Evolutionary conservation across 2,797 vertebrate species (phyloP).

Genomic region (Sylvia borin): DNA sequence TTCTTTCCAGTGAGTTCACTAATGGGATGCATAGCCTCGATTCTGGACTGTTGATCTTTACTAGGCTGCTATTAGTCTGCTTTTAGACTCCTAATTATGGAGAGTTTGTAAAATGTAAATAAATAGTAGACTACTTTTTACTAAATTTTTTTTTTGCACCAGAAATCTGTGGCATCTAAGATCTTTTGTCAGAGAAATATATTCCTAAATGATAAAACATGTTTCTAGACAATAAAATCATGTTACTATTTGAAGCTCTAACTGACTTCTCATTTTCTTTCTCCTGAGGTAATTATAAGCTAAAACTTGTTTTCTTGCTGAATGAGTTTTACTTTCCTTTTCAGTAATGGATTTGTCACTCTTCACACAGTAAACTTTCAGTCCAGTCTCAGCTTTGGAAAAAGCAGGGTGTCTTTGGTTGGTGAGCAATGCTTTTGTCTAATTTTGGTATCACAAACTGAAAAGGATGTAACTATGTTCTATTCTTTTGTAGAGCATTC

Average conservation of each 20-base stretch:
- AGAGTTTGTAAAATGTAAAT: neutral
- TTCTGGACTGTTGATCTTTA: neutral
- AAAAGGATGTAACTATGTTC: neutral
- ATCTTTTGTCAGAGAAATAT: neutral
- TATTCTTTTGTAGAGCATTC: neutral
- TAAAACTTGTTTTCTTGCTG: neutral
- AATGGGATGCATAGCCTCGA: neutral
- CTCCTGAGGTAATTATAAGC: neutral
- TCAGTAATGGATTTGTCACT: neutral
- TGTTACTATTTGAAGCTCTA: neutral
- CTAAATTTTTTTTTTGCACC: neutral
- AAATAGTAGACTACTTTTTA: neutral
- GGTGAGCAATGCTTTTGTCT: neutral
- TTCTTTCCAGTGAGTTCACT: neutral
- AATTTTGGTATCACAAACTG: neutral
- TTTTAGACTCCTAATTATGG: neutral
- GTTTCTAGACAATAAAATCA: neutral
- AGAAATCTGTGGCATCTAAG: neutral
- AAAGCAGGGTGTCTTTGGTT: neutral
- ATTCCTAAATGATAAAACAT: neutral
- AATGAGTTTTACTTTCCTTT: neutral
- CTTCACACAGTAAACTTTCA: neutral
- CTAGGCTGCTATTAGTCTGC: neutral
- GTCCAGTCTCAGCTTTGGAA: neutral
- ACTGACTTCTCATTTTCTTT: neutral